Conservation (phyloP, 2,888 invertebrate genomes). For the Platerodrilus igneus region DNA sequence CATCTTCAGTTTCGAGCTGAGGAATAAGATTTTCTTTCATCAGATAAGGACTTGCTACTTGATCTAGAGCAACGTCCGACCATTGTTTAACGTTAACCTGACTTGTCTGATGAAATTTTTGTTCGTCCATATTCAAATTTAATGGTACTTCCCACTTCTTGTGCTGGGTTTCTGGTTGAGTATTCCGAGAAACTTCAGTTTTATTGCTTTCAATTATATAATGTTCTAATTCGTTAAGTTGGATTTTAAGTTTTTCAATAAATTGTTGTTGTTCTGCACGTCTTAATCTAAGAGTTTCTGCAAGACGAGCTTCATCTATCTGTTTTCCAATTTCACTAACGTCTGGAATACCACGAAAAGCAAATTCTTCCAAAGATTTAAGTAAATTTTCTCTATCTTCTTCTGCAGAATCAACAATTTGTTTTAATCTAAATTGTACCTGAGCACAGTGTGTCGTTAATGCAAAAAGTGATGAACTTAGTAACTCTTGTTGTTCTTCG, state of each 20-base stretch:
- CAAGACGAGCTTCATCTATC: slow-evolving; percentile 54
- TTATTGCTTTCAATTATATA: slow-evolving; percentile 88
- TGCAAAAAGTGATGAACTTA: slow-evolving; percentile 92
- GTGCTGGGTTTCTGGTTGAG: slow-evolving; percentile 82
- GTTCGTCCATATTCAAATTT: slow-evolving; percentile 80
- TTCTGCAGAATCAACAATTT: slow-evolving; percentile 81
- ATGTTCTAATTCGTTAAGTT: slow-evolving; percentile 86
- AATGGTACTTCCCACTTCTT: slow-evolving; percentile 81
- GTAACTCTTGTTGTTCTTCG: slow-evolving; percentile 91
- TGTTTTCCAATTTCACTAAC: slow-evolving; percentile 43
- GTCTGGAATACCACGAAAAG: slow-evolving; percentile 93
- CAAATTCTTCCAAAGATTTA: slow-evolving; percentile 94
- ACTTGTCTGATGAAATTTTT: slow-evolving; percentile 56
- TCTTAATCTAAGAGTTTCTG: slow-evolving; percentile 49
- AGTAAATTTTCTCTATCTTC: slow-evolving; percentile 86
- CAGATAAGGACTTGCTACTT: slow-evolving; percentile 88
- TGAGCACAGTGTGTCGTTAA: slow-evolving; percentile 98
- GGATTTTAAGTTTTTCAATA: slow-evolving; percentile 84
- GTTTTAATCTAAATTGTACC: slow-evolving; percentile 83
- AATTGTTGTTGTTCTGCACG: slow-evolving; percentile 65
- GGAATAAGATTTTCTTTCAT: slow-evolving; percentile 94
- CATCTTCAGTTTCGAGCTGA: slow-evolving; percentile 94
- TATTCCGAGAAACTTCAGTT: slow-evolving; percentile 70
- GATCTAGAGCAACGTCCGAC: slow-evolving; percentile 84
- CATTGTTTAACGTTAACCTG: slow-evolving; percentile 77